phyloP scores from a whole-genome alignment of 2,113 vertebrate genomes.

The Neolamprologus brichardi region DNA sequence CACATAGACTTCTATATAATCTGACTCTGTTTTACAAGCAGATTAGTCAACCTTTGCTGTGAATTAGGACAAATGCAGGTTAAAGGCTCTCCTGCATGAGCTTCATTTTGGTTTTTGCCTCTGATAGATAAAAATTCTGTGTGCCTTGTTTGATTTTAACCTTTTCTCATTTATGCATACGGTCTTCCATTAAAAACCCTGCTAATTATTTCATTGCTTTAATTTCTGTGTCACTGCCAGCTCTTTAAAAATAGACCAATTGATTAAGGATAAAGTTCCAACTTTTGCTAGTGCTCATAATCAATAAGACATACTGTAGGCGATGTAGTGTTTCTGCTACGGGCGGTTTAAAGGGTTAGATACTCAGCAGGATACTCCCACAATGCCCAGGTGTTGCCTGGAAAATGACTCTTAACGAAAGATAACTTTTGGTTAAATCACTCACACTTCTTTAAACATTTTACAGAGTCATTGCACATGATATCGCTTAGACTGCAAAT shows the following conservation, averaged over 20 bases:
- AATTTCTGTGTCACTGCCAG: not conserved
- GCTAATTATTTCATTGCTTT: not conserved
- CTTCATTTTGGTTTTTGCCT: not conserved
- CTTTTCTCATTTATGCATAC: not conserved
- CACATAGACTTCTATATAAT: not conserved
- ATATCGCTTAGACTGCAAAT: not conserved
- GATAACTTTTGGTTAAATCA: not conserved
- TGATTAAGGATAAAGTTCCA: not conserved
- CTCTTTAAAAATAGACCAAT: not conserved
- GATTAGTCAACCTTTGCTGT: fast-evolving
- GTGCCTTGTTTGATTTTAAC: not conserved
- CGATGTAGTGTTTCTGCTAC: fast-evolving
- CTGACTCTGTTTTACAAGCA: not conserved
- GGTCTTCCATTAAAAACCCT: not conserved
- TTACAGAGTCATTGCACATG: not conserved
- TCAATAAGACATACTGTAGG: not conserved
- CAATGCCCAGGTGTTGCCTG: not conserved
- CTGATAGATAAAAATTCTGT: not conserved
- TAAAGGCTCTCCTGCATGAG: not conserved
- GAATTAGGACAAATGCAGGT: fast-evolving
- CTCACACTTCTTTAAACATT: not conserved
- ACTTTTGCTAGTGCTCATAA: not conserved
- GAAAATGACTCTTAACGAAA: fast-evolving
- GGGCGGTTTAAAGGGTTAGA: not conserved
- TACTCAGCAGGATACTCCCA: not conserved